A percentile compares a stretch with the other conserved stretches of the same genome.
These are phyloP conservation scores for Pseudocheirus occidentalis DNA, from an alignment of 2,797 vertebrate genomes.

Conservation along the genomic window DNA sequence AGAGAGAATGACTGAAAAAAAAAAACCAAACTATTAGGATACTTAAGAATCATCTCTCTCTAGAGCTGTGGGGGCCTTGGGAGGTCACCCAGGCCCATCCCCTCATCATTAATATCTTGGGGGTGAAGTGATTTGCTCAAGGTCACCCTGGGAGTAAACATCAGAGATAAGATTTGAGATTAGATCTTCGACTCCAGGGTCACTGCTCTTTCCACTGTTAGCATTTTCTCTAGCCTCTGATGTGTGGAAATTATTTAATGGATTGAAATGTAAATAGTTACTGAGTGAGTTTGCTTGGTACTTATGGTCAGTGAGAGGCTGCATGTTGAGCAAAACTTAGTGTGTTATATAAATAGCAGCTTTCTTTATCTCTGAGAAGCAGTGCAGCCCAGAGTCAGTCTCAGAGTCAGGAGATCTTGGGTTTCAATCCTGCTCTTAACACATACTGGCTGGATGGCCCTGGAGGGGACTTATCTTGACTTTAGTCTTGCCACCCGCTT, in stretches of 20 bases:
- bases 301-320: neutral
- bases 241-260: neutral
- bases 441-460: neutral
- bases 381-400: neutral
- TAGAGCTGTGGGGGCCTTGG: neutral
- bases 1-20: slow-evolving; percentile 26
- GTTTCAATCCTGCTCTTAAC: neutral
- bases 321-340: neutral
- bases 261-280: neutral
- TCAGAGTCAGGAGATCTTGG: neutral
- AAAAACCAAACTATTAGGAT: neutral
- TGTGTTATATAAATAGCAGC: neutral
- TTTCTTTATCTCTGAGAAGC: neutral
- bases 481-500: neutral
- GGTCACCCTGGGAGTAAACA: neutral
- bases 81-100: neutral
- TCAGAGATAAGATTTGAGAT: neutral
- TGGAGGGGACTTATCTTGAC: neutral
- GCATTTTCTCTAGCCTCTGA: neutral
- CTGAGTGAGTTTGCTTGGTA: neutral
- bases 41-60: neutral
- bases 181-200: neutral
- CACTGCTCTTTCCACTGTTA: neutral
- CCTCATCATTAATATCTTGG: neutral
- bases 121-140: neutral